A percentile compares a stretch with the other conserved stretches of the same genome.
These are phyloP conservation scores for Galago senegalensis DNA, from an alignment of 2,797 vertebrate species.

Conservation along the genomic window DNA sequence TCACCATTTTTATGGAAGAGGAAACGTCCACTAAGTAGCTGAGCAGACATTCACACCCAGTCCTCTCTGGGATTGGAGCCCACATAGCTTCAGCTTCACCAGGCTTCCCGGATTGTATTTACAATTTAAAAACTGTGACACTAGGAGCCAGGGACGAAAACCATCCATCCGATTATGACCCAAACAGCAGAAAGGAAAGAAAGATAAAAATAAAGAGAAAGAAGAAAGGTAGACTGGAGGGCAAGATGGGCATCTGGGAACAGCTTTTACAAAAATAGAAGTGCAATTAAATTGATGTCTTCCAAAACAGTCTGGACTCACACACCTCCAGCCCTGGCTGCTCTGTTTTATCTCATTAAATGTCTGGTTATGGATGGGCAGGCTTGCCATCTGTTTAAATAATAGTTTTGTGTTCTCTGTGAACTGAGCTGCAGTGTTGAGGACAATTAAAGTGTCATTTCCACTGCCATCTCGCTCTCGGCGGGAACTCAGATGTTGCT, in stretches of 20 bases:
- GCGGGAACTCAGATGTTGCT: conserved; percentile 33
- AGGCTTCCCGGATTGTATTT: conserved; percentile 27
- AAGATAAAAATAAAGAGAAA: conserved; percentile 71
- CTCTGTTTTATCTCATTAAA: conserved; percentile 82
- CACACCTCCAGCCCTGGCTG: conserved; percentile 75
- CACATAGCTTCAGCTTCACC: neutral
- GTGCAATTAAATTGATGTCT: conserved; percentile 77
- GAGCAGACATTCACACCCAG: neutral
- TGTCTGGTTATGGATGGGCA: conserved; percentile 83
- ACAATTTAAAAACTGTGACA: conserved; percentile 31
- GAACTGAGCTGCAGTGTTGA: conserved; percentile 63
- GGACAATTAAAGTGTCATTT: conserved; percentile 74
- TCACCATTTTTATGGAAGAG: conserved; percentile 39
- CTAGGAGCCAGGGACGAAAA: conserved; percentile 29
- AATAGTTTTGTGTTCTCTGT: conserved; percentile 81
- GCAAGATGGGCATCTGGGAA: conserved; percentile 74
- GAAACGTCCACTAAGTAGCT: neutral
- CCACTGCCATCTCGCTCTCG: conserved; percentile 59
- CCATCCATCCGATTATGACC: neutral
- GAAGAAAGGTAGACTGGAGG: conserved; percentile 67
- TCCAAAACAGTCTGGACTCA: conserved; percentile 74
- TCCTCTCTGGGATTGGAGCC: neutral
- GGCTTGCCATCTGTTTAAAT: conserved; percentile 86
- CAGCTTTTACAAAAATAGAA: conserved; percentile 81
- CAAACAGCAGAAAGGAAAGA: conserved; percentile 61